Percentiles rank a stretch among this genome's conserved stretches.
phyloP scores from a whole-genome alignment of 1,140 invertebrate species.

The Anoplolepis gracilipes region DNA sequence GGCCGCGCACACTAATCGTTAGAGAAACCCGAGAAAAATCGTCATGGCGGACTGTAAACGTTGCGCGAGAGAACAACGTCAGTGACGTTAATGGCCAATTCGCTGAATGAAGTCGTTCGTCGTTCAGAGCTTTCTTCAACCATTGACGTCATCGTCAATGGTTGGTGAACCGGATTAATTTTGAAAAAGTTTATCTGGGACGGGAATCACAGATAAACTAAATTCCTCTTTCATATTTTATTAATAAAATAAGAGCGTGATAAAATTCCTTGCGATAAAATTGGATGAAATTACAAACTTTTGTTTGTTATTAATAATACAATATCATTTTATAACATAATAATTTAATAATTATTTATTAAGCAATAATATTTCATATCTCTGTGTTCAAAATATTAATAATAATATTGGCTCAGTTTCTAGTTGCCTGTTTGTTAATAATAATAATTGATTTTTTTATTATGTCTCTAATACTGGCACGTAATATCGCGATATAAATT shows the following conservation, averaged over 20 bases:
- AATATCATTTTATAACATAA: background rate
- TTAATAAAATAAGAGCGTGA: background rate
- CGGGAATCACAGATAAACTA: background rate
- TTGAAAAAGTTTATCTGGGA: background rate
- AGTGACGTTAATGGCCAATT: slow-evolving; percentile 48
- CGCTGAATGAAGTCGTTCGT: slow-evolving; percentile 20
- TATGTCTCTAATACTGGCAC: background rate
- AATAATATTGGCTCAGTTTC: background rate
- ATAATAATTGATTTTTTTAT: no score
- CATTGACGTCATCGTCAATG: background rate
- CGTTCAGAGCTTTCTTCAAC: background rate
- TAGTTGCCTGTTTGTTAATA: no score
- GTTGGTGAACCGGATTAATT: slow-evolving; percentile 1
- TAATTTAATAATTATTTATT: background rate
- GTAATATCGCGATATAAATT: background rate
- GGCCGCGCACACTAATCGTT: slow-evolving; percentile 27
- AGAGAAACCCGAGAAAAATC: slow-evolving; percentile 30
- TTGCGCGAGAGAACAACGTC: slow-evolving; percentile 12
- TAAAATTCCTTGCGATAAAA: background rate
- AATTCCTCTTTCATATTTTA: slow-evolving; percentile 11
- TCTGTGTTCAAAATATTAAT: background rate
- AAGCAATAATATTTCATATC: background rate
- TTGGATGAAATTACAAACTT: background rate
- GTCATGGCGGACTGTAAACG: slow-evolving; percentile 3
- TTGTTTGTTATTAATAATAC: background rate